phyloP scores from a whole-genome alignment of 2,888 invertebrate genomes.

The Eupithecia subfuscata region DNA sequence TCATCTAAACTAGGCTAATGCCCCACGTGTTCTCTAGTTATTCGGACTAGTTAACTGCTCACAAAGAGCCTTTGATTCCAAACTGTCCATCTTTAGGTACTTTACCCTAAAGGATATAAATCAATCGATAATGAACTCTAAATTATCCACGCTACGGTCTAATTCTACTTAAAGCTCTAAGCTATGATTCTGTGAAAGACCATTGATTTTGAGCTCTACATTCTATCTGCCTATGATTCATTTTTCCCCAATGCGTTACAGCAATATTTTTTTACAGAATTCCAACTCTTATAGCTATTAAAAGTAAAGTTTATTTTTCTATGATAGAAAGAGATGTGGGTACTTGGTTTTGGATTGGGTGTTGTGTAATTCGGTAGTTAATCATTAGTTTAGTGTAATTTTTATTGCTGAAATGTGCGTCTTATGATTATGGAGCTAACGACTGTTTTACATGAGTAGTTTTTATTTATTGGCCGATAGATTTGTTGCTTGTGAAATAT shows the following conservation, averaged over 20 bases:
- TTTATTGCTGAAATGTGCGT: constrained; percentile 40
- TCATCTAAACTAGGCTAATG: constrained; percentile 42
- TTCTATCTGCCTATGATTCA: neutral
- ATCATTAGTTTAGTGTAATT: constrained; percentile 42
- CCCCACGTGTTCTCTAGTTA: constrained; percentile 41
- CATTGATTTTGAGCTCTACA: constrained; percentile 2
- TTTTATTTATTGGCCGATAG: constrained; percentile 27
- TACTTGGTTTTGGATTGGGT: constrained; percentile 26
- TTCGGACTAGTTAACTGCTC: constrained; percentile 38
- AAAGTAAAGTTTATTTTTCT: neutral
- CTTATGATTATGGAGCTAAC: constrained; percentile 39
- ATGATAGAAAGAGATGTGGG: neutral
- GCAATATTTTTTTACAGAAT: neutral
- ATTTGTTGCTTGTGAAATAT: constrained; percentile 11
- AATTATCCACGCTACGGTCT: neutral
- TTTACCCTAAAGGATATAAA: constrained; percentile 19
- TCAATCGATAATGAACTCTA: constrained; percentile 21
- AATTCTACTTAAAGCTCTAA: neutral
- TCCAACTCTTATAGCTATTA: neutral
- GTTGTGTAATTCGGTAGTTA: constrained; percentile 46
- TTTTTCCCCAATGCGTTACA: neutral
- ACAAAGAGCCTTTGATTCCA: constrained; percentile 49
- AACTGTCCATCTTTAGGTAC: constrained; percentile 30
- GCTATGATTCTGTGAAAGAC: neutral
- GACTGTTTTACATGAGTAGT: constrained; percentile 25